Conservation (phyloP, 2,113 vertebrate genomes). For the Apus apus region DNA sequence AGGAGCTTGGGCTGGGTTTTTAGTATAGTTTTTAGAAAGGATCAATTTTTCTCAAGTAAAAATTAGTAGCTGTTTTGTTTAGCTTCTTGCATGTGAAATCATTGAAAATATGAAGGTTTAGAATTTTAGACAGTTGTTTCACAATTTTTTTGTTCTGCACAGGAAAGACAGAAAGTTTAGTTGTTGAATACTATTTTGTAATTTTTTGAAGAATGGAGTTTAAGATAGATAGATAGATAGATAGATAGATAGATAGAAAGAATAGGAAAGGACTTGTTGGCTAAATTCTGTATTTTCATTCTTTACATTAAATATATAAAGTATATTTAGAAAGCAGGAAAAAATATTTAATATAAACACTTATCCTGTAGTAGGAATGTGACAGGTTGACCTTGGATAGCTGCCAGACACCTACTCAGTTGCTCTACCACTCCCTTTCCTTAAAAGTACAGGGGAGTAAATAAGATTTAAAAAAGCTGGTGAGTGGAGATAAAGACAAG, state of each 20-base stretch:
- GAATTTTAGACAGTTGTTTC: neutral
- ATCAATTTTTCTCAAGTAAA: neutral
- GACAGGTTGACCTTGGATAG: neutral
- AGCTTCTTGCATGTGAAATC: neutral
- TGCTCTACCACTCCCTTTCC: neutral
- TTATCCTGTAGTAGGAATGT: neutral
- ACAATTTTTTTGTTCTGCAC: neutral
- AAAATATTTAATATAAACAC: neutral
- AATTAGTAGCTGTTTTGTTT: neutral
- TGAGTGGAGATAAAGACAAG: neutral
- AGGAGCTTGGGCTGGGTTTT: neutral
- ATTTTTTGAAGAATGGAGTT: neutral
- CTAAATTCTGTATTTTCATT: neutral
- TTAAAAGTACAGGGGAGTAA: neutral
- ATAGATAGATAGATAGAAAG: too few relatives aligned
- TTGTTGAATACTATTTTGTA: neutral
- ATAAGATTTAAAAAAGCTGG: fast-evolving
- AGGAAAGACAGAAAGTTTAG: neutral
- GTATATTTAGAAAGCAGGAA: neutral
- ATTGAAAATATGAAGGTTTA: neutral
- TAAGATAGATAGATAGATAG: neutral
- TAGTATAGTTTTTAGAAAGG: neutral
- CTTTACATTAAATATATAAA: neutral
- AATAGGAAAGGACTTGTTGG: neutral
- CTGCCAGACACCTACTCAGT: neutral